Evolutionary conservation across 2,888 invertebrate genomes (phyloP), one percentile per base, ranked within the genome.

Genomic region (Abrostola tripartita): DNA sequence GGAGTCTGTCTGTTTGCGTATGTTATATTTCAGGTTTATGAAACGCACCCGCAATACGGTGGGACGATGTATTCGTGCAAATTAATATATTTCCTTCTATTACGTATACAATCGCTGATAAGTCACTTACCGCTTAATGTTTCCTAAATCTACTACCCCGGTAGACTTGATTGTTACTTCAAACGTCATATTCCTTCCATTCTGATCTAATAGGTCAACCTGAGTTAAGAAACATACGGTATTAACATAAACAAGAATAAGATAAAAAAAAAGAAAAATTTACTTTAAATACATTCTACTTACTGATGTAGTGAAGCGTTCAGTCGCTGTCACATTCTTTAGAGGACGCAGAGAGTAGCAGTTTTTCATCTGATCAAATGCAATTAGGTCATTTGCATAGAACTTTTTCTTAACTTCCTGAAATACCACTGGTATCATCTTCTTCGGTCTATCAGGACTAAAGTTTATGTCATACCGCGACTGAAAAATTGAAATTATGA

Each of bases 401-500:
- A 81, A 61, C 40, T 84, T 79, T 0, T 69, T 38, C 6, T 92
- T 89, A 5, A 90, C 90, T 4, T 71, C 68, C 4, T 88, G 83
- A 71, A 96, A 95, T 0, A 95, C 95, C 0, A 69, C 55, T 0
- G 96, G 90, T 58, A 96, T 80, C 74, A 96, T 89, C 76, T 95
- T 96, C 78, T 96, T 97, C 0, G 97, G 97, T 50, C 88, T 95
- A 12, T 97, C 97, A 0, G 97, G 97, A 0, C 85, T 91, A 41
- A 97, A 95, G 0, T 89, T 93, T 0, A 98, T 97, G 81, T 99
- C 99, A 87, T 99, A 99, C 82, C 99, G 99, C 82, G 95, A 89
- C 85, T 95, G 86, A 57, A 93, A 93, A 54, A 66, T 62, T 78
- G n/a, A 38, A 42, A 51, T 54, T n/a, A 6, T 5, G 11, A 6